Base-by-base conservation (phyloP, 1,140 invertebrate genomes). In the Eupristina koningsbergeri region DNA sequence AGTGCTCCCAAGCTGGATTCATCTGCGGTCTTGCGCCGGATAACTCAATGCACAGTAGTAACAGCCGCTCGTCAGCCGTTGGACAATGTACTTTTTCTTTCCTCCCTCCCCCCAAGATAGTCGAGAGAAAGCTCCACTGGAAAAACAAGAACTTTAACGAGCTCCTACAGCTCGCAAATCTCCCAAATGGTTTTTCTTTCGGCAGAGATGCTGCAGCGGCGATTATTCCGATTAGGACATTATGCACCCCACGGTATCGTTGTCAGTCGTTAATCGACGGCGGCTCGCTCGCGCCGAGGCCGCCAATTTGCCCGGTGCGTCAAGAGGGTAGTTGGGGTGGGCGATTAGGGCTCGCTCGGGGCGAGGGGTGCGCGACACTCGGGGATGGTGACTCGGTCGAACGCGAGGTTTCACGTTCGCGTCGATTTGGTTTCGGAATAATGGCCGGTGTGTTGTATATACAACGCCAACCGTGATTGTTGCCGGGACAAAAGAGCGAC, bases 21-120 rank as follows among this genome's bases (percentile, higher is more conserved):
- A 67, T 80, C 63, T 80, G 78, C 45, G 78, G 78, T 80, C 53
- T 67, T 15, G 61, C 63, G 45, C 63, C 64, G 78, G 78, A 69
- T 80, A 80, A 64, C 63, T 45, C 69, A 80, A 80, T 69, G 64
- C 45, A 80, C 78, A 69, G 69, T 47, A 81, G 69, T 73, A 73
- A 74, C 50, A 74, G 79, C 73, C 73, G 19, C 36, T 36, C 36
- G 26, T 71, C 67, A 71, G 26, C 19, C 36, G 36, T 77, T 41
- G 75, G 75, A 77, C 75, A 77, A 77, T 61, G 63, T 53, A 50
- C n/a, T 75, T 34, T n/a, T n/a, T n/a, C n/a, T n/a, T n/a, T n/a
- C n/a, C n/a, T n/a, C n/a, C n/a, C n/a, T n/a, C n/a, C n/a, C n/a
- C n/a, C n/a, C n/a, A n/a, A n/a, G n/a, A n/a, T n/a, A n/a, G n/a